These are phyloP conservation scores for Champsocephalus esox DNA, from an alignment of 2,797 vertebrate species.

Conservation along the genomic window DNA sequence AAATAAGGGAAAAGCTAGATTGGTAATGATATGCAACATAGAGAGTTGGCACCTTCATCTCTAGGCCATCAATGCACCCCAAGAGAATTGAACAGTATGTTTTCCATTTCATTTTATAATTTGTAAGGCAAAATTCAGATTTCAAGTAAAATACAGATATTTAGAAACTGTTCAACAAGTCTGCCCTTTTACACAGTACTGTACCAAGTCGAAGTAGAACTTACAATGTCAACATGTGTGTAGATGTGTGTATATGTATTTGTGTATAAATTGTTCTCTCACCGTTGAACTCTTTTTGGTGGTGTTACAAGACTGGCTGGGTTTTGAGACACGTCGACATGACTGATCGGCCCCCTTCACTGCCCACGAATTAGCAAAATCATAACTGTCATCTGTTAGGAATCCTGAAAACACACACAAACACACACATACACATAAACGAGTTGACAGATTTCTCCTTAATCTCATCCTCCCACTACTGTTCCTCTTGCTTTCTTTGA, in stretches of 20 bases:
- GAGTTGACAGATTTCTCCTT: slow-evolving; percentile 58
- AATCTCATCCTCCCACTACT: slow-evolving; percentile 68
- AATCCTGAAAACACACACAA: slow-evolving; percentile 83
- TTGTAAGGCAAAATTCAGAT: neutral
- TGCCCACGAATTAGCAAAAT: slow-evolving; percentile 97
- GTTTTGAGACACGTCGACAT: slow-evolving; percentile 86
- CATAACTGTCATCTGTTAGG: slow-evolving; percentile 88
- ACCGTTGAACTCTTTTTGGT: slow-evolving; percentile 83
- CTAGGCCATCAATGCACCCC: neutral
- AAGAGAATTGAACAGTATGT: neutral
- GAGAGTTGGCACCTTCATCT: neutral
- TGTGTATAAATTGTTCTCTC: slow-evolving; percentile 37
- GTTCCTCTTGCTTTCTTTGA: slow-evolving; percentile 61
- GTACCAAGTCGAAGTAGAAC: neutral
- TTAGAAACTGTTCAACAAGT: neutral
- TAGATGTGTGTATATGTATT: no score
- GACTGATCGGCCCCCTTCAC: slow-evolving; percentile 86
- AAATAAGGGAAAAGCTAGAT: neutral
- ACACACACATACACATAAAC: slow-evolving; percentile 17
- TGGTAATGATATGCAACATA: neutral
- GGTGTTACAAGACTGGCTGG: slow-evolving; percentile 87
- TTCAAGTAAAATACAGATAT: neutral
- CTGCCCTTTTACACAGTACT: neutral
- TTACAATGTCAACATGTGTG: no score
- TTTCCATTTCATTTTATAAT: neutral